Conservation (phyloP, 2,888 invertebrate species). For the Tribolium freemani region DNA sequence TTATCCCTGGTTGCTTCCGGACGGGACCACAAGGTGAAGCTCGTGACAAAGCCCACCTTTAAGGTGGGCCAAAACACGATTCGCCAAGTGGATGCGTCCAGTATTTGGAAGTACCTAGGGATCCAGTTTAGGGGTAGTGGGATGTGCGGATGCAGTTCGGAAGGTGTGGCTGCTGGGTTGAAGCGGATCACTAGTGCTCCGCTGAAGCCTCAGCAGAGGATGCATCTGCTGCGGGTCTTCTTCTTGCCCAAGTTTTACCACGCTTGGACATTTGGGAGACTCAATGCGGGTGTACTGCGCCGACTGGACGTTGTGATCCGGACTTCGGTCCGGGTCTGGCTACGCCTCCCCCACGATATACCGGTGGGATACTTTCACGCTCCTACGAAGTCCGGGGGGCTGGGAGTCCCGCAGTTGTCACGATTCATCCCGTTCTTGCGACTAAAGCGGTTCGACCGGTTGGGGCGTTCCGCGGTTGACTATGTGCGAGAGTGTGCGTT, state of each 20-base stretch:
- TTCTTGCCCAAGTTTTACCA: constrained; percentile 3
- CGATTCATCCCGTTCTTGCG: background rate
- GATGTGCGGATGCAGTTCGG: background rate
- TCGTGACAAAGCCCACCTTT: background rate
- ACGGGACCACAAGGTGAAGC: constrained; percentile 1
- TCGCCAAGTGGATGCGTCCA: background rate
- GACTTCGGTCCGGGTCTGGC: too few relatives aligned
- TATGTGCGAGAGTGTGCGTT: background rate
- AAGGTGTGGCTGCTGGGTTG: background rate
- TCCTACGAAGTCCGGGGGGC: too few relatives aligned
- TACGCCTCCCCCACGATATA: too few relatives aligned
- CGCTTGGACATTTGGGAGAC: background rate
- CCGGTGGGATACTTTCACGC: too few relatives aligned
- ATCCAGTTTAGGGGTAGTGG: background rate
- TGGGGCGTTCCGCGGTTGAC: background rate
- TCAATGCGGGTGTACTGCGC: too few relatives aligned
- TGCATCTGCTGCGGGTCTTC: background rate
- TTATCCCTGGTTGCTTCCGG: background rate
- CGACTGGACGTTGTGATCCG: too few relatives aligned
- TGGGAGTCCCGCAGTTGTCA: too few relatives aligned
- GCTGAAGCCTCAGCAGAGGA: constrained; percentile 1
- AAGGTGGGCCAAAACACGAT: background rate
- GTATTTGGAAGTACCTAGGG: background rate
- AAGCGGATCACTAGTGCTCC: background rate
- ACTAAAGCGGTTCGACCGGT: background rate